A percentile compares a stretch with the other conserved stretches of the same genome.
phyloP scores from a whole-genome alignment of 2,797 vertebrate genomes.

The Acrossocheilus wenchowensis region DNA sequence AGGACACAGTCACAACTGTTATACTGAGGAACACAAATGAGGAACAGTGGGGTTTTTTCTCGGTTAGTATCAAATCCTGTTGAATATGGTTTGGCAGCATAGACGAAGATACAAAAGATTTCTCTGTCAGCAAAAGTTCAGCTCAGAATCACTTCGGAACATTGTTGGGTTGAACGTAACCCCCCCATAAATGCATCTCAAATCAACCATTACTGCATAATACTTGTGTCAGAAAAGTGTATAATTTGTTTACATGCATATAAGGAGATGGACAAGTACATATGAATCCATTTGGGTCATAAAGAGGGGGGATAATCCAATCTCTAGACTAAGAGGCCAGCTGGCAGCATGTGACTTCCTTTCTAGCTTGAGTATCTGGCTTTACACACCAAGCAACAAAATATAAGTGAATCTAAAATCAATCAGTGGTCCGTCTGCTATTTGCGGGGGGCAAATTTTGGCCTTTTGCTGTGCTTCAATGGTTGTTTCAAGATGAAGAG shows the following conservation, averaged over 20 bases:
- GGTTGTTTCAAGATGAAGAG: constrained; percentile 43
- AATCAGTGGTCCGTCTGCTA: constrained; percentile 55
- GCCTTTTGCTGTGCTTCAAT: constrained; percentile 6
- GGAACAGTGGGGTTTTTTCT: constrained; percentile 53
- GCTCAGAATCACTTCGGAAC: neutral
- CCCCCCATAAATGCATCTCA: neutral
- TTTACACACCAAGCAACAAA: constrained; percentile 36
- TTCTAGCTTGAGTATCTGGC: constrained; percentile 43
- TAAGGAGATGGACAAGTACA: constrained; percentile 49
- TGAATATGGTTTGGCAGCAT: constrained; percentile 16
- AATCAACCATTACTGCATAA: neutral
- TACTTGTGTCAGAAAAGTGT: constrained; percentile 16
- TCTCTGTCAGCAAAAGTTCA: neutral
- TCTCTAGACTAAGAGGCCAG: constrained; percentile 74
- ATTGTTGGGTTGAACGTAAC: neutral
- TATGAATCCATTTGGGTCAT: constrained; percentile 73
- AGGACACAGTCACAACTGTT: constrained; percentile 43
- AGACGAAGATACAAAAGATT: neutral
- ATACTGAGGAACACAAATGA: constrained; percentile 47
- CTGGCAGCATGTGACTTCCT: constrained; percentile 70
- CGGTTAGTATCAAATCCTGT: constrained; percentile 55
- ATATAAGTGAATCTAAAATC: constrained; percentile 54
- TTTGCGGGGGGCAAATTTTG: constrained; percentile 29
- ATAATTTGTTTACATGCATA: constrained; percentile 12
- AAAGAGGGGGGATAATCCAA: constrained; percentile 80